A percentile compares a stretch with the other conserved stretches of the same genome.
Evolutionary conservation across 2,113 vertebrate species (phyloP).

Genomic region (Sciurus niger): DNA sequence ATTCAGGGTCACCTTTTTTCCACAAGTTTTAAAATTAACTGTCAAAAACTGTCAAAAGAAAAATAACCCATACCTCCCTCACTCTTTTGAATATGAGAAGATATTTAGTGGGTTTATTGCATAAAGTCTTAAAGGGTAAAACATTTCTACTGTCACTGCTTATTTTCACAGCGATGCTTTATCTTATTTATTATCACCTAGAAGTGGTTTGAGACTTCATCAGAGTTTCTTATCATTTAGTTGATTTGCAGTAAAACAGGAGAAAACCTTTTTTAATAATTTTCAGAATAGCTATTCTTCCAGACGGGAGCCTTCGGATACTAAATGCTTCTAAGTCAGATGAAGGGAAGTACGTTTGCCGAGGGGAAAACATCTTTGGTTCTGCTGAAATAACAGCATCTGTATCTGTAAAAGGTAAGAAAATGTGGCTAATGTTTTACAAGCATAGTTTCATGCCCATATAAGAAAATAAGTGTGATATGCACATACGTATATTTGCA

Average conservation of each 20-base stretch:
- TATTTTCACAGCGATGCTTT: slow-evolving; percentile 58
- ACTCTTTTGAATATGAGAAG: slow-evolving; percentile 68
- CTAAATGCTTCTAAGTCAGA: slow-evolving; percentile 95
- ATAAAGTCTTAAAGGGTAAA: slow-evolving; percentile 70
- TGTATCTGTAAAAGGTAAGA: slow-evolving; percentile 96
- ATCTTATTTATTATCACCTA: slow-evolving; percentile 70
- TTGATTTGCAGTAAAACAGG: slow-evolving; percentile 22
- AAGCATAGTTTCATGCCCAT: background rate
- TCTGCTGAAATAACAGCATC: slow-evolving; percentile 94
- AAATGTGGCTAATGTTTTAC: background rate
- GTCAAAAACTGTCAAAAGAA: slow-evolving; percentile 74
- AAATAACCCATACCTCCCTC: slow-evolving; percentile 55
- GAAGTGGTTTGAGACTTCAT: slow-evolving; percentile 56
- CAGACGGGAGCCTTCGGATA: slow-evolving; percentile 95
- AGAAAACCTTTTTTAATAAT: slow-evolving; percentile 81
- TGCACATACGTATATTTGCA: background rate
- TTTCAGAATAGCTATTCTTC: slow-evolving; percentile 95
- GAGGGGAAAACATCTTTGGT: slow-evolving; percentile 95
- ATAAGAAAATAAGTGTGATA: background rate
- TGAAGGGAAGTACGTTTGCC: slow-evolving; percentile 95
- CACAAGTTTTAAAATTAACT: slow-evolving; percentile 76
- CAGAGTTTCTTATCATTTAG: slow-evolving; percentile 64
- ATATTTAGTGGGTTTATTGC: slow-evolving; percentile 72
- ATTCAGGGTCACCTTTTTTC: slow-evolving; percentile 76
- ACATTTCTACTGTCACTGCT: slow-evolving; percentile 38